Evolutionary conservation across 2,113 vertebrate species (phyloP).

Genomic region (Peromyscus maniculatus): DNA sequence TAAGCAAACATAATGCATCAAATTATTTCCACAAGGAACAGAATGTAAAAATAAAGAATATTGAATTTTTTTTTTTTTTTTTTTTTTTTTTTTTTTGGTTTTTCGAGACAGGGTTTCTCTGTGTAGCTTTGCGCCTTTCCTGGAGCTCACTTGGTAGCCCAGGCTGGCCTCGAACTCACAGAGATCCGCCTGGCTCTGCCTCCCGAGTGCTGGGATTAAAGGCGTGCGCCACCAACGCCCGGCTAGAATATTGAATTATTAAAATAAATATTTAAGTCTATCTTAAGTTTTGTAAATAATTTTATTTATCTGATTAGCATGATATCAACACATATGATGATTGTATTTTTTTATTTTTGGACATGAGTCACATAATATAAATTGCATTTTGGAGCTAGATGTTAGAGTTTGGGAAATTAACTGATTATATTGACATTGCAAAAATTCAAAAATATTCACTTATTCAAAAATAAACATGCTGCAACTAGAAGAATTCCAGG

Average conservation of each 20-base stretch:
- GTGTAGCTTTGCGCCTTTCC: too few relatives aligned
- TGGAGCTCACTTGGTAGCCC: too few relatives aligned
- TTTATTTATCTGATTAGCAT: conserved; percentile 1
- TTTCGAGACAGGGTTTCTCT: too few relatives aligned
- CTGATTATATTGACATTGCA: background rate
- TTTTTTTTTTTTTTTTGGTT: too few relatives aligned
- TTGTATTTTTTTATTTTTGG: background rate
- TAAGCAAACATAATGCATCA: background rate
- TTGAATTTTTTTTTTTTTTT: too few relatives aligned
- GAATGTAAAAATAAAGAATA: background rate
- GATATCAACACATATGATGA: background rate
- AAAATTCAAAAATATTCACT: background rate
- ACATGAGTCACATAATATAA: background rate
- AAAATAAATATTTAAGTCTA: background rate
- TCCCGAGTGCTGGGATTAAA: too few relatives aligned
- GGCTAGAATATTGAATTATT: background rate
- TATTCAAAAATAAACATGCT: background rate
- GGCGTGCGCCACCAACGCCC: too few relatives aligned
- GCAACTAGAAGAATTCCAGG: background rate
- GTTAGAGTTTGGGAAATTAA: background rate
- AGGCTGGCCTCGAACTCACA: too few relatives aligned
- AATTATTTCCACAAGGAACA: background rate
- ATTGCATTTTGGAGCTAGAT: background rate
- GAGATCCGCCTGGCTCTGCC: too few relatives aligned
- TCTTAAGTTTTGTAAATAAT: background rate